Evolutionary conservation across 2,888 invertebrate species (phyloP).

Genomic region (Apamea monoglypha): DNA sequence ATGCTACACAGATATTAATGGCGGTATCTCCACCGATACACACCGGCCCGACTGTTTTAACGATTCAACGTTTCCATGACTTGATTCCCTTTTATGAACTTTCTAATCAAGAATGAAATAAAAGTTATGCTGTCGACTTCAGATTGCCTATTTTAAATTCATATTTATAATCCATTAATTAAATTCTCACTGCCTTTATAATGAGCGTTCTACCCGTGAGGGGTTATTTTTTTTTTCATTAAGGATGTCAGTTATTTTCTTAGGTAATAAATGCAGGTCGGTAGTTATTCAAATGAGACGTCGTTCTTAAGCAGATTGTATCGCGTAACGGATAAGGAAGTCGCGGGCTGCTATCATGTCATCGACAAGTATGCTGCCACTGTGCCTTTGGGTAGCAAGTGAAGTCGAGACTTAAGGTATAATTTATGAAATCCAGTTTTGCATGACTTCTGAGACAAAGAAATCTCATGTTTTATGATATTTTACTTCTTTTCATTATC

Average conservation of each 20-base stretch:
- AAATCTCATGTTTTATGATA: slow-evolving; percentile 16
- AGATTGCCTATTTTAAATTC: slow-evolving; percentile 63
- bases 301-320: slow-evolving; percentile 81
- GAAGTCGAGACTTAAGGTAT: slow-evolving; percentile 21
- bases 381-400: slow-evolving; percentile 65
- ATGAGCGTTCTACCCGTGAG: slow-evolving; percentile 61
- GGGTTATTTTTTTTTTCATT: slow-evolving; percentile 71
- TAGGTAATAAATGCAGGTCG: slow-evolving; percentile 78
- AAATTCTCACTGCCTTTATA: slow-evolving; percentile 67
- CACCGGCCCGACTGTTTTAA: slow-evolving; percentile 61
- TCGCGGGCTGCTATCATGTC: slow-evolving; percentile 81
- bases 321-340: slow-evolving; percentile 87
- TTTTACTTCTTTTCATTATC: neutral
- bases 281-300: slow-evolving; percentile 87
- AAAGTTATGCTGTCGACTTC: slow-evolving; percentile 58
- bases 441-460: neutral
- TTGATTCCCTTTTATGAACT: slow-evolving; percentile 68
- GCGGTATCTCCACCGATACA: slow-evolving; percentile 79
- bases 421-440: slow-evolving; percentile 10
- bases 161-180: slow-evolving; percentile 70
- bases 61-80: slow-evolving; percentile 56
- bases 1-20: slow-evolving; percentile 88
- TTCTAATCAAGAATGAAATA: slow-evolving; percentile 68
- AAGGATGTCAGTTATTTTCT: slow-evolving; percentile 79
- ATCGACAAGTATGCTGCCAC: slow-evolving; percentile 76